Conservation (phyloP, 2,888 invertebrate genomes). For the Tetranychus piercei region DNA sequence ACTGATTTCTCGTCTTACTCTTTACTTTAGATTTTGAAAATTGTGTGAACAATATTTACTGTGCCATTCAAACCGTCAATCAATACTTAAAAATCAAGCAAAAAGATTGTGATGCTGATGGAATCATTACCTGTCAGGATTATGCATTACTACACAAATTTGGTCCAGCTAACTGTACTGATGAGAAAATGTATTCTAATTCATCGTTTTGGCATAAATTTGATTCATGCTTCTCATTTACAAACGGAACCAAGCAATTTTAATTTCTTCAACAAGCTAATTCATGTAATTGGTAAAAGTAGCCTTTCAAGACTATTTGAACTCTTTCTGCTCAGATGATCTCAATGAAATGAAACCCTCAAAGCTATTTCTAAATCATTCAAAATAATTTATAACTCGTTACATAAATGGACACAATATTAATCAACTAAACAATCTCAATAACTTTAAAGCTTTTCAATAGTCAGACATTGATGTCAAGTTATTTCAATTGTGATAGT, state of each 20-base stretch:
- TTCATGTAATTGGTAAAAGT: background rate
- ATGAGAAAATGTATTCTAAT: background rate
- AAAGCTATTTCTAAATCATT: no score
- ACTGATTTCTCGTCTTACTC: background rate
- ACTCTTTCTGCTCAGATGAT: background rate
- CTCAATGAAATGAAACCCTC: background rate
- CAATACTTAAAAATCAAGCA: constrained; percentile 14
- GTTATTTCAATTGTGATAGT: no score
- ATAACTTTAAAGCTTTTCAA: no score
- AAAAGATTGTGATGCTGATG: constrained; percentile 18
- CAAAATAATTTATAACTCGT: no score
- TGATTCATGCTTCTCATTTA: constrained; percentile 2
- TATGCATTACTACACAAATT: constrained; percentile 17
- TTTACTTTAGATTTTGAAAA: constrained; percentile 15
- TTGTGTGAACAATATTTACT: constrained; percentile 19
- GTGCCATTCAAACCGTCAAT: constrained; percentile 18
- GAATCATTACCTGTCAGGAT: constrained; percentile 18
- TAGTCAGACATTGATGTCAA: no score
- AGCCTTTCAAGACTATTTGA: no score
- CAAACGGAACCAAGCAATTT: background rate
- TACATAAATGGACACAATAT: no score
- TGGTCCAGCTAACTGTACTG: constrained; percentile 11
- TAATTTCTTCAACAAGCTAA: background rate
- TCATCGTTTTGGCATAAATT: background rate
- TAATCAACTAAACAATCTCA: no score